Evolutionary conservation across 1,140 invertebrate species (phyloP).

Genomic region (Adelges cooleyi): DNA sequence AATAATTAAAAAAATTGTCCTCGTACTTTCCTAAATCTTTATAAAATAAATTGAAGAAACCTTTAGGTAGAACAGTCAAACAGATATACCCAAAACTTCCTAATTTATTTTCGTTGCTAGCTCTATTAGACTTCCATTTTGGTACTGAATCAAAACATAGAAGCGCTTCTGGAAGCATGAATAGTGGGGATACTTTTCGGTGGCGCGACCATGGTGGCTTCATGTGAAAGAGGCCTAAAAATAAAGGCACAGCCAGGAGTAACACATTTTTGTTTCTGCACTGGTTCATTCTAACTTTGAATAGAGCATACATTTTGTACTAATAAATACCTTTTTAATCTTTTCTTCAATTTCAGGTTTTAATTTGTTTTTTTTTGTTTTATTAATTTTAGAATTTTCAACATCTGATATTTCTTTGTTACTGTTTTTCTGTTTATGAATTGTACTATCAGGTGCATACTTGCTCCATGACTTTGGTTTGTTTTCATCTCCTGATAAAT

Average conservation of each 20-base stretch:
- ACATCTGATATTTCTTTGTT: slow-evolving; percentile 32
- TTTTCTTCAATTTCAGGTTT: slow-evolving; percentile 48
- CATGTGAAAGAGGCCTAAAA: no score
- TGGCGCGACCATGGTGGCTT: no score
- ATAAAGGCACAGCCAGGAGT: no score
- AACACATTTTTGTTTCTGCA: no score
- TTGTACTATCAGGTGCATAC: slow-evolving; percentile 58
- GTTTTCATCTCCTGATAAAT: slow-evolving; percentile 51
- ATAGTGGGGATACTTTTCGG: no score
- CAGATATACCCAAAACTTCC: neutral
- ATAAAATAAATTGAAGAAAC: neutral
- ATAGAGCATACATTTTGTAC: no score
- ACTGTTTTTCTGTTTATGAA: slow-evolving; percentile 45
- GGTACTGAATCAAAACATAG: no score
- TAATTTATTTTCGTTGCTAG: neutral
- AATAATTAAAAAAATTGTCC: neutral
- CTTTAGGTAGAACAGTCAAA: neutral
- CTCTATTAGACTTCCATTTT: no score
- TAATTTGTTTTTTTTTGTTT: slow-evolving; percentile 29
- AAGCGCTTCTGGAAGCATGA: no score
- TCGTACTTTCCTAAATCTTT: neutral
- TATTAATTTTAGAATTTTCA: slow-evolving; percentile 21
- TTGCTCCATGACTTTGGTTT: slow-evolving; percentile 88
- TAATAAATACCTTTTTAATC: slow-evolving; percentile 45
- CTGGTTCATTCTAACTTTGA: no score